Percentiles rank a stretch among this genome's conserved stretches.
These are phyloP conservation scores for Lordiphosa collinella DNA, from an alignment of 1,140 invertebrate genomes.

Conservation along the genomic window DNA sequence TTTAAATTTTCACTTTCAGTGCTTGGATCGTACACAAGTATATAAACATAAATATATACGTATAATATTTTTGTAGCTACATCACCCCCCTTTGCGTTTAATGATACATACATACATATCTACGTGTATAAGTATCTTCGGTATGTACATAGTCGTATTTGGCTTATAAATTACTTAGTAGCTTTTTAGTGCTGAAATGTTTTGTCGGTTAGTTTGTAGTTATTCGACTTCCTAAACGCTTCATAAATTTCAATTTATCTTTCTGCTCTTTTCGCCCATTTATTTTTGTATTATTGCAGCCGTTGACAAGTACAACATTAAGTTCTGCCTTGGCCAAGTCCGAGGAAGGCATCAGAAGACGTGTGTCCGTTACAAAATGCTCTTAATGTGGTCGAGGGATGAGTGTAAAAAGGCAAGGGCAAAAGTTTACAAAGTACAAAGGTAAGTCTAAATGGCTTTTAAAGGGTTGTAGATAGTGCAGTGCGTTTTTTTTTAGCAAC, in stretches of 20 bases:
- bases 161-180: conserved; percentile 67
- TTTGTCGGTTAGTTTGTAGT: conserved; percentile 35
- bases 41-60: conserved; percentile 9
- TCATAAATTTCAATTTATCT: conserved; percentile 76
- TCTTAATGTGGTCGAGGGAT: conserved; percentile 18
- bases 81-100: conserved; percentile 41
- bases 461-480: too few species aligned
- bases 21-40: background rate
- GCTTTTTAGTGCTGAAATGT: conserved; percentile 51
- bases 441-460: too few species aligned
- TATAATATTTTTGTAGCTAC: conserved; percentile 26
- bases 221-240: conserved; percentile 51
- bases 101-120: conserved; percentile 23
- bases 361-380: conserved; percentile 29
- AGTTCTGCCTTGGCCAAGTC: conserved; percentile 20
- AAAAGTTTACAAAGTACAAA: conserved; percentile 5
- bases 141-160: conserved; percentile 17
- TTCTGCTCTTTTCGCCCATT: conserved; percentile 16
- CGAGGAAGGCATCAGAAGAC: conserved; percentile 1
- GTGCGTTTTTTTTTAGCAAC: too few species aligned
- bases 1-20: background rate
- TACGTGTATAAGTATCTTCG: conserved; percentile 2
- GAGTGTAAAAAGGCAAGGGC: conserved; percentile 13
- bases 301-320: conserved; percentile 62
- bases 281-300: conserved; percentile 58